Conservation (phyloP, 2,888 invertebrate genomes). For the Oeneis ivallda region DNA sequence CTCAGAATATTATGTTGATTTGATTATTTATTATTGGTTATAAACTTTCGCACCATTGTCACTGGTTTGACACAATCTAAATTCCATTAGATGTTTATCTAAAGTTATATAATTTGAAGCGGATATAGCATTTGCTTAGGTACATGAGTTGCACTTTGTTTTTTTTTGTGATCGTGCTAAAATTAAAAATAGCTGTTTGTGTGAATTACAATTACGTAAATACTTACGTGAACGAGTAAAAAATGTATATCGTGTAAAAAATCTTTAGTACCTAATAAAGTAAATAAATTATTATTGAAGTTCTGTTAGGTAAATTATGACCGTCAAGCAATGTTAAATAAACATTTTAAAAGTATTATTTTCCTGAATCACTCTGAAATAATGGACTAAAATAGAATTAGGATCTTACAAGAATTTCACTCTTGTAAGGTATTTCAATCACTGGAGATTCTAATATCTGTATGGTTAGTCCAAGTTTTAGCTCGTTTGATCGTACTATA, state of each 20-base stretch:
- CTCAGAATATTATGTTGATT: too few species aligned
- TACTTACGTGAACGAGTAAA: background rate
- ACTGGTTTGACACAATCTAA: slow-evolving; percentile 12
- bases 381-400: too few species aligned
- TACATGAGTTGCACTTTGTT: slow-evolving; percentile 10
- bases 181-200: slow-evolving; percentile 2
- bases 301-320: too few species aligned
- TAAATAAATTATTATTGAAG: background rate
- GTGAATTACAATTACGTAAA: slow-evolving; percentile 1
- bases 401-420: too few species aligned
- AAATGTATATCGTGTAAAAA: background rate
- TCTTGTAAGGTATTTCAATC: too few species aligned
- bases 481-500: too few species aligned
- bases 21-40: background rate
- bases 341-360: too few species aligned
- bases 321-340: too few species aligned
- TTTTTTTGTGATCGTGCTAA: slow-evolving; percentile 3
- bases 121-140: slow-evolving; percentile 10
- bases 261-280: background rate
- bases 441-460: too few species aligned
- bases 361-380: too few species aligned
- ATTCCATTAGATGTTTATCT: slow-evolving; percentile 12
- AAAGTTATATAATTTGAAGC: slow-evolving; percentile 14
- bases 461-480: too few species aligned
- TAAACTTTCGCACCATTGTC: background rate